Evolutionary conservation across 2,888 invertebrate genomes (phyloP), one percentile per base, ranked within the genome.

Genomic region (Ormyrus pomaceus): DNA sequence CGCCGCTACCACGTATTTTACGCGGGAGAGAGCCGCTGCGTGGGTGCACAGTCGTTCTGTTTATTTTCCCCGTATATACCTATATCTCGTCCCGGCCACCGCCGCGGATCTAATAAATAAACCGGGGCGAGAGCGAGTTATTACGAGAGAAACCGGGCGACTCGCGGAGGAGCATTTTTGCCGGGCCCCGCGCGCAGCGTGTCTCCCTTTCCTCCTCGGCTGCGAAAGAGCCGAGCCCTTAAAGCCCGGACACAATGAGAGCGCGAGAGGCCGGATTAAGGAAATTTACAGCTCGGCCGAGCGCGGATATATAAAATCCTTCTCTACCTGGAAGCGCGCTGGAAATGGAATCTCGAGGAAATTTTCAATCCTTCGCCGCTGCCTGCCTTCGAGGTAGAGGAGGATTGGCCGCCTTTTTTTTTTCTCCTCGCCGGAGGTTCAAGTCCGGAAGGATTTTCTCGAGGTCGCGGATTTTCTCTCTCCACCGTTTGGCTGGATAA

Each of bases 21-120:
- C 68, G 66, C 45, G 73, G 4, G 34, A 34, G 34, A 34, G 34
- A 9, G 45, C 46, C 4, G 11, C 34, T 4, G 69, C 70, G 77
- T 70, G 77, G 71, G 77, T 59, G 69, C 9, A 34, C 34, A 34
- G 10, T 50, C 10, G 13, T 45, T 34, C 55, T 50, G 71, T 71
- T 77, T 65, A 64, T 70, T 77, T 70, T 70, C 58, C 3, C 34
- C 50, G 13, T n/a, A 6, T 55, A 19, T 8, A 45, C 46, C 19
- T 55, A 45, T 13, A 8, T 11, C 53, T 61, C 70, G 4, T 53
- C 62, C 61, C 11, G 34, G 10, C 53, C 53, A 34, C 34, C 34
- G 34, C 34, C 34, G 34, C 34, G 58, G 53, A 55, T 77, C 72
- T 53, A 78, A 78, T 72, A 78, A 78, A 78, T 78, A 78, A 71